Base-by-base conservation (phyloP, 2,888 invertebrate genomes). In the Tenthredo notha region DNA sequence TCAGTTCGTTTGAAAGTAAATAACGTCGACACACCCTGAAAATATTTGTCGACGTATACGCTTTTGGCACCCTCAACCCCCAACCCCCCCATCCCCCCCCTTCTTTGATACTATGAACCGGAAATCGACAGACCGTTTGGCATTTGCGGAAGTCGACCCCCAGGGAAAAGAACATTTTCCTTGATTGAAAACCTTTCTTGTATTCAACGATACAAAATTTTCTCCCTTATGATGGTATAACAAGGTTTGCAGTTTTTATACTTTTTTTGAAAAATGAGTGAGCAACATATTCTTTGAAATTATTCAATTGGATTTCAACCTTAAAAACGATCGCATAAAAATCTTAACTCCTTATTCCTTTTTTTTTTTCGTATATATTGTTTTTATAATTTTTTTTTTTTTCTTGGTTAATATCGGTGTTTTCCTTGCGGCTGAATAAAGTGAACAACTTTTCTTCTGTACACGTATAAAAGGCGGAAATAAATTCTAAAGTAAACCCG, bases 131-230 rank as follows among this genome's bases (percentile, higher is more conserved):
- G 61, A 25, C 50, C 29, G 77, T 54, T 33, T 54, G 77, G 6
- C 77, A 7, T 54, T 77, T 37, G 77, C 29, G 29, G 43, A 80
- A 58, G 40, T 37, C 61, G 80, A 77, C 54, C 50, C 54, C 50
- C 29, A n/a, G 54, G 77, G n/a, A 77, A 77, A 43, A 37, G 77
- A 43, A 77, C 25, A 50, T 43, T n/a, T 37, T 9, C 54, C n/a
- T 50, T 77, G 77, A 77, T 77, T 77, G 77, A 77, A 77, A 77
- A 21, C 50, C 77, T 77, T 43, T 43, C 43, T 74, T 25, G 40
- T 25, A 40, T 74, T 5, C n/a, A 43, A 6, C 43, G 74, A 74
- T 21, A 43, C 47, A 43, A 40, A 74, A 43, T 21, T 43, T 21
- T 2, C 1, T 43, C n/a, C n/a, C 40, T 18, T 12, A 21, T 25